phyloP scores from a whole-genome alignment of 1,140 invertebrate species.

The Calosoma granatense region DNA sequence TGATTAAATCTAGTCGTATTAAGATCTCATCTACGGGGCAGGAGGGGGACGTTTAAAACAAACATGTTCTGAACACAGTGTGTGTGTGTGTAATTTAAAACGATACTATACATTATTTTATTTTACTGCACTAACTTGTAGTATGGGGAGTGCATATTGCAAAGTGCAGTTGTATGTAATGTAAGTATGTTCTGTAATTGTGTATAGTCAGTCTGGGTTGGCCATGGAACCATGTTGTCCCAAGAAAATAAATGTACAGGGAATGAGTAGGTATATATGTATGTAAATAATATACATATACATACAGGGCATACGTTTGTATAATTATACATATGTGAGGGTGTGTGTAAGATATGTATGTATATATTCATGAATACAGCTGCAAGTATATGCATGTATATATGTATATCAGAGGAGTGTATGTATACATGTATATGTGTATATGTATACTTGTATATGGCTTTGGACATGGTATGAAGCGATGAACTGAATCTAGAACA shows the following conservation, averaged over 20 bases:
- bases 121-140: no score
- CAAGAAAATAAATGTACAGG: neutral
- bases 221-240: neutral
- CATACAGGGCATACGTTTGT: neutral
- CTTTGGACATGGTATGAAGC: neutral
- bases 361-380: neutral
- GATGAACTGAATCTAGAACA: no score
- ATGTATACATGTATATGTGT: neutral
- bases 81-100: no score
- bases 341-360: neutral
- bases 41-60: no score
- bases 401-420: neutral
- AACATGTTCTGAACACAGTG: no score
- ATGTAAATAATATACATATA: neutral
- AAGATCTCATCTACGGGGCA: no score
- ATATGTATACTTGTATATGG: neutral
- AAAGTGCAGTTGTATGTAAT: neutral
- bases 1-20: no score
- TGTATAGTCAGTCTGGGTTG: neutral
- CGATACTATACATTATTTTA: neutral
- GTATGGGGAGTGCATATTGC: neutral
- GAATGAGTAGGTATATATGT: neutral
- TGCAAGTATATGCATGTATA: neutral
- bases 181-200: neutral
- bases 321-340: neutral